phyloP scores from a whole-genome alignment of 2,888 invertebrate genomes.

The Zaprionus obscuricornis region DNA sequence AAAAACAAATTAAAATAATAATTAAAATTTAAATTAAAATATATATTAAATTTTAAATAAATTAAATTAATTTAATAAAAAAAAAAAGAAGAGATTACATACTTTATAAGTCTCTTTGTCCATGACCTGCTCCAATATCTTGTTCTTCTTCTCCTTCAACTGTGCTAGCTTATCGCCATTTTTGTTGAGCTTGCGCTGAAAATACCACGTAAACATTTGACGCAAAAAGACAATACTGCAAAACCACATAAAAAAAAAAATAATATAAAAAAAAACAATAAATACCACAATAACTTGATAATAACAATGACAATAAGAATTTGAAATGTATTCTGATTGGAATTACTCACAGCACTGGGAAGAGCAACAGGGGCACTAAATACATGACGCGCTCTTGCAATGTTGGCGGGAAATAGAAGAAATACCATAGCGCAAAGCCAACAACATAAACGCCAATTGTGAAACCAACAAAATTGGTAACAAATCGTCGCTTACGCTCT shows the following conservation, averaged over 20 bases:
- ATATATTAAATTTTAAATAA: not conserved
- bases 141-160: slow-evolving; percentile 92
- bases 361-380: slow-evolving; percentile 90
- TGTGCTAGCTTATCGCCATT: slow-evolving; percentile 89
- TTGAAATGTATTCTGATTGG: not conserved
- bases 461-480: slow-evolving; percentile 89
- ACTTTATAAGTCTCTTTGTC: slow-evolving; percentile 99
- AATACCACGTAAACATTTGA: slow-evolving; percentile 93
- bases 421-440: slow-evolving; percentile 90
- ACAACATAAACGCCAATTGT: slow-evolving; percentile 89
- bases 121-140: slow-evolving; percentile 97
- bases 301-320: not conserved
- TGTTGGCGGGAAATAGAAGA: slow-evolving; percentile 91
- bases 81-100: slow-evolving; percentile 8
- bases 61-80: not conserved
- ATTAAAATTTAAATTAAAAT: not conserved
- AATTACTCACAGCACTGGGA: slow-evolving; percentile 92
- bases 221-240: slow-evolving; percentile 90
- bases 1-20: not conserved
- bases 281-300: slow-evolving; percentile 5
- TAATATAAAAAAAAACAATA: slow-evolving; percentile 3
- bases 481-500: slow-evolving; percentile 90
- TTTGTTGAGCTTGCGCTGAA: slow-evolving; percentile 90
- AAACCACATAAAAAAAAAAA: slow-evolving; percentile 13
- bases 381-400: slow-evolving; percentile 90